These are phyloP conservation scores for Hartigia nigra DNA, from an alignment of 2,888 invertebrate species.

Conservation along the genomic window DNA sequence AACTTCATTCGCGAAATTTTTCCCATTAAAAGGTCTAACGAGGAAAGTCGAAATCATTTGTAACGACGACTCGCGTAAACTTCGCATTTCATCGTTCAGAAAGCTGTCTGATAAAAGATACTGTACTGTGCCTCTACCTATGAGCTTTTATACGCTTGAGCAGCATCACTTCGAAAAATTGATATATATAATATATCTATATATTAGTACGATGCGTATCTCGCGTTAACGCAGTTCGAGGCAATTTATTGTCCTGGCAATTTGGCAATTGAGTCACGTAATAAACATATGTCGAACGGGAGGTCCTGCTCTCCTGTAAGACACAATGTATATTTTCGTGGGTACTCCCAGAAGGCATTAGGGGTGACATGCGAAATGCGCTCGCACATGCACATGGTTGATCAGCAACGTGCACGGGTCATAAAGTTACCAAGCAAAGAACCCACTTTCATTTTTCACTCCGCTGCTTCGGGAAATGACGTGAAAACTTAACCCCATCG, in stretches of 20 bases:
- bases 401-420: constrained; percentile 16
- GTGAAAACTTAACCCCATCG: constrained; percentile 39
- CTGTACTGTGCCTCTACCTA: background rate
- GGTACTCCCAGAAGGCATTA: background rate
- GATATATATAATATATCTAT: no score
- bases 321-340: background rate
- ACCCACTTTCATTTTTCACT: constrained; percentile 41
- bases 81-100: background rate
- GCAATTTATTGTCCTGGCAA: background rate
- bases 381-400: constrained; percentile 13
- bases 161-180: background rate
- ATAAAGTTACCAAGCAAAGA: constrained; percentile 18
- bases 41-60: background rate
- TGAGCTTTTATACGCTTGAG: background rate
- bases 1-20: background rate
- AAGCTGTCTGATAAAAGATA: background rate
- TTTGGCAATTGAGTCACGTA: background rate
- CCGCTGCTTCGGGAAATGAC: constrained; percentile 38
- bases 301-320: background rate
- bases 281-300: background rate
- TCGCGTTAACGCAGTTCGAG: background rate
- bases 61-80: background rate
- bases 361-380: background rate
- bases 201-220: background rate
- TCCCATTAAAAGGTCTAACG: background rate